Percentiles rank a stretch among this genome's conserved stretches.
These are phyloP conservation scores for Iphiclides podalirius DNA, from an alignment of 2,888 invertebrate genomes.

Conservation along the genomic window DNA sequence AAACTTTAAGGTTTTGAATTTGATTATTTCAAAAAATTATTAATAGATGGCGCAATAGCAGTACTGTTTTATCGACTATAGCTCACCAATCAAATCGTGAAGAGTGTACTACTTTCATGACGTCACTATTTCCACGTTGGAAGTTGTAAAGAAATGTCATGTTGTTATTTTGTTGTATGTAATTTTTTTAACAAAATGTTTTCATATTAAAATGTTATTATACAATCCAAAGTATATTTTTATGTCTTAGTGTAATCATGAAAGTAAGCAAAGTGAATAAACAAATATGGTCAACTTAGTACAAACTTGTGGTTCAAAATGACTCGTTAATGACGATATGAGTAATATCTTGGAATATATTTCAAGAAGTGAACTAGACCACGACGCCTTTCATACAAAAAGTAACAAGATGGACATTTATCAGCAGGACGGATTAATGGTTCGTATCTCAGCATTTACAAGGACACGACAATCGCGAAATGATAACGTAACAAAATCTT, in stretches of 20 bases:
- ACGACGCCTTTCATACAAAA: constrained; percentile 44
- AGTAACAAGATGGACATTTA: constrained; percentile 61
- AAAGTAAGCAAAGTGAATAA: constrained; percentile 29
- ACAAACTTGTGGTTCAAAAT: constrained; percentile 47
- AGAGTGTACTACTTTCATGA: constrained; percentile 74
- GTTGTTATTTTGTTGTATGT: constrained; percentile 33
- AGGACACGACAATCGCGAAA: constrained; percentile 38
- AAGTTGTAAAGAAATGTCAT: constrained; percentile 73
- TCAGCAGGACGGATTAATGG: constrained; percentile 60
- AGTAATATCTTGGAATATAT: constrained; percentile 66
- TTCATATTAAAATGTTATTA: constrained; percentile 21
- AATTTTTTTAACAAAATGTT: constrained; percentile 43
- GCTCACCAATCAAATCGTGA: constrained; percentile 63
- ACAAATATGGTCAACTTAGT: constrained; percentile 42
- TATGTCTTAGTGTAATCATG: constrained; percentile 26
- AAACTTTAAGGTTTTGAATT: too few species aligned
- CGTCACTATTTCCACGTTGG: constrained; percentile 85
- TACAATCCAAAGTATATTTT: constrained; percentile 23
- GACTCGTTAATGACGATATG: constrained; percentile 63
- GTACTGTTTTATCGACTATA: constrained; percentile 46
- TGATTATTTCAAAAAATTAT: not conserved
- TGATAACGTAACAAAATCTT: constrained; percentile 53
- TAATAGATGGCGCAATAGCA: constrained; percentile 51
- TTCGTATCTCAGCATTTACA: constrained; percentile 44
- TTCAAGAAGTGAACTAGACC: constrained; percentile 56